phyloP scores from a whole-genome alignment of 2,797 vertebrate genomes.

The Rhinichthys osculus region DNA sequence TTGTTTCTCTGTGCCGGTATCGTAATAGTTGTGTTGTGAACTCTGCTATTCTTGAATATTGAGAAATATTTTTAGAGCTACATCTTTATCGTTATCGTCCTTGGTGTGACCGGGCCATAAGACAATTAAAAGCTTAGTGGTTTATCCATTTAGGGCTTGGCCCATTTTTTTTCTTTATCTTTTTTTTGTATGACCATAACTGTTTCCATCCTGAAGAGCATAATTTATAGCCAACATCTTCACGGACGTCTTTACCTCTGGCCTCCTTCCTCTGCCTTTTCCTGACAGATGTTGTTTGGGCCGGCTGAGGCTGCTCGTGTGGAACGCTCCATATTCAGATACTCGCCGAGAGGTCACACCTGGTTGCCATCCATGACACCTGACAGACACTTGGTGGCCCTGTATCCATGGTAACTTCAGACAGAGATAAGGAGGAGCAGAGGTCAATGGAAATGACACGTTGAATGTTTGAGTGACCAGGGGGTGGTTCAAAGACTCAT shows the following conservation, averaged over 20 bases:
- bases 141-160: background rate
- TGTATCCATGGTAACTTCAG: slow-evolving; percentile 70
- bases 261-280: slow-evolving; percentile 37
- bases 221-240: background rate
- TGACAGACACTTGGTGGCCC: slow-evolving; percentile 72
- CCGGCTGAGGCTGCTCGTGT: slow-evolving; percentile 39
- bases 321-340: slow-evolving; percentile 55
- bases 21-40: no score
- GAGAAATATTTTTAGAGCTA: no score
- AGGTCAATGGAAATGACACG: slow-evolving; percentile 53
- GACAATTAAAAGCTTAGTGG: background rate
- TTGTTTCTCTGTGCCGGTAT: no score
- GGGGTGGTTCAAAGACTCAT: background rate
- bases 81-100: no score
- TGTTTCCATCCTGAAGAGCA: background rate
- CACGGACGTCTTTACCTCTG: slow-evolving; percentile 14
- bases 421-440: slow-evolving; percentile 37
- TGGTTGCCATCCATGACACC: slow-evolving; percentile 67
- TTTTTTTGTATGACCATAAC: background rate
- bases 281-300: slow-evolving; percentile 50
- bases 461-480: slow-evolving; percentile 14
- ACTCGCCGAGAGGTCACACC: slow-evolving; percentile 48
- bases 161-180: background rate
- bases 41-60: no score
- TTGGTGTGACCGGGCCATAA: background rate